Conservation (phyloP, 2,797 vertebrate genomes). For the Garrulus glandarius region DNA sequence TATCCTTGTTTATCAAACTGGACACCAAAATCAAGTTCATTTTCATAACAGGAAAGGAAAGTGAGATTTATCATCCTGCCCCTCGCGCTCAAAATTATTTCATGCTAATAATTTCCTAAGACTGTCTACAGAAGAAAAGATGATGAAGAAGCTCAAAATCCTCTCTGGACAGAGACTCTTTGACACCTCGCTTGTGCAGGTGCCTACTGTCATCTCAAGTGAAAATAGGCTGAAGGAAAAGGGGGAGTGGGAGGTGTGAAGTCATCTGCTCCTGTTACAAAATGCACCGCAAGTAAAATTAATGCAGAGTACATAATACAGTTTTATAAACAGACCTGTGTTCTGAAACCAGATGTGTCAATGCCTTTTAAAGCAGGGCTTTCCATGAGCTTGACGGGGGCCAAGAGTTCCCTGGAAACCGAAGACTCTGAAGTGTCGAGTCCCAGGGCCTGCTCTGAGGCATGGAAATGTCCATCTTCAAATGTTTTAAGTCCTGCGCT, state of each 20-base stretch:
- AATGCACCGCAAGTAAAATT: neutral
- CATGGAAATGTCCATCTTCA: constrained; percentile 31
- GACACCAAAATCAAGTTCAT: constrained; percentile 41
- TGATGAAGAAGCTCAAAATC: constrained; percentile 8
- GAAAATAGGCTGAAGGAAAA: constrained; percentile 3
- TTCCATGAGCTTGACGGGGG: neutral
- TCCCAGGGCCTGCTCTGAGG: neutral
- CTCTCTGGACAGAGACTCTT: constrained; percentile 35
- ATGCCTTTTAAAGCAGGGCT: neutral
- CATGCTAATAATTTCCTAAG: constrained; percentile 18
- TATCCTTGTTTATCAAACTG: constrained; percentile 19
- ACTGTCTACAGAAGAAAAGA: constrained; percentile 31
- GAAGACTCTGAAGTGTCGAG: neutral
- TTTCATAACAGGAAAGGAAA: constrained; percentile 20
- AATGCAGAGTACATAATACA: neutral
- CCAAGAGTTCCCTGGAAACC: neutral
- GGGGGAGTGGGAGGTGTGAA: neutral
- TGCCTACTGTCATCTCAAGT: constrained; percentile 7
- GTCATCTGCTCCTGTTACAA: neutral
- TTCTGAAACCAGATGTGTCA: neutral
- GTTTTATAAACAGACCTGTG: constrained; percentile 26
- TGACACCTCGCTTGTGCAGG: neutral
- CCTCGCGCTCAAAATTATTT: neutral
- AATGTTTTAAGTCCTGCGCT: constrained; percentile 10
- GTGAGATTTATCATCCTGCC: constrained; percentile 37